A percentile compares a stretch with the other conserved stretches of the same genome.
Conservation (phyloP, 2,113 vertebrate genomes). For the Indicator indicator region DNA sequence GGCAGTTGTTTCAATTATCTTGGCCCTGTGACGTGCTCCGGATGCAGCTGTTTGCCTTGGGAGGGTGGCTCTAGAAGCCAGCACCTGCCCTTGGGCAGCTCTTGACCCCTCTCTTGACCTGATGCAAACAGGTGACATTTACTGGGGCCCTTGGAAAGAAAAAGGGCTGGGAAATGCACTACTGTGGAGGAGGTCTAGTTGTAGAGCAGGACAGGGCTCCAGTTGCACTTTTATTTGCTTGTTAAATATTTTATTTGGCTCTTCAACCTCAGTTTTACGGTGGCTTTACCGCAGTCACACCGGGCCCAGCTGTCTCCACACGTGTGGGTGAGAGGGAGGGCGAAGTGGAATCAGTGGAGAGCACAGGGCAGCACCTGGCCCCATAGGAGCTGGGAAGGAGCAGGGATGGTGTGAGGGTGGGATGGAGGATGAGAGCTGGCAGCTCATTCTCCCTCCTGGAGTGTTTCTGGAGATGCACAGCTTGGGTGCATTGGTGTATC, state of each 20-base stretch:
- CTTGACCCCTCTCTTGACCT: background rate
- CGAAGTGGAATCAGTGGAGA: accelerated
- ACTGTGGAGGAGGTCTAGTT: background rate
- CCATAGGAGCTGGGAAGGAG: background rate
- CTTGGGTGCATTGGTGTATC: accelerated
- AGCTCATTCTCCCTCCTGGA: background rate
- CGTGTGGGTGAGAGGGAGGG: background rate
- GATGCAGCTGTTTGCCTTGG: slow-evolving; percentile 15
- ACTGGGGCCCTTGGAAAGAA: background rate
- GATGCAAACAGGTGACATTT: slow-evolving; percentile 10
- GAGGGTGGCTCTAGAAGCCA: background rate
- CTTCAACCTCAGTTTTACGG: slow-evolving; percentile 38
- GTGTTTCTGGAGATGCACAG: background rate
- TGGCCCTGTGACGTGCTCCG: background rate
- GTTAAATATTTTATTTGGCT: slow-evolving; percentile 66
- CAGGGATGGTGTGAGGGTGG: accelerated
- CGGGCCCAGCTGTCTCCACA: slow-evolving; percentile 16
- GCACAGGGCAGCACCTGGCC: accelerated
- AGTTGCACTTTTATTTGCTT: slow-evolving; percentile 5
- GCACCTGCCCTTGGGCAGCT: background rate
- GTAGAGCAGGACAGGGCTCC: background rate
- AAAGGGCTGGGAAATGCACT: background rate
- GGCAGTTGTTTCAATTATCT: background rate
- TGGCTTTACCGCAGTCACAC: background rate
- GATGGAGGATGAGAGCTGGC: background rate